Base-by-base conservation (phyloP, 2,113 vertebrate genomes). In the Gadus macrocephalus region DNA sequence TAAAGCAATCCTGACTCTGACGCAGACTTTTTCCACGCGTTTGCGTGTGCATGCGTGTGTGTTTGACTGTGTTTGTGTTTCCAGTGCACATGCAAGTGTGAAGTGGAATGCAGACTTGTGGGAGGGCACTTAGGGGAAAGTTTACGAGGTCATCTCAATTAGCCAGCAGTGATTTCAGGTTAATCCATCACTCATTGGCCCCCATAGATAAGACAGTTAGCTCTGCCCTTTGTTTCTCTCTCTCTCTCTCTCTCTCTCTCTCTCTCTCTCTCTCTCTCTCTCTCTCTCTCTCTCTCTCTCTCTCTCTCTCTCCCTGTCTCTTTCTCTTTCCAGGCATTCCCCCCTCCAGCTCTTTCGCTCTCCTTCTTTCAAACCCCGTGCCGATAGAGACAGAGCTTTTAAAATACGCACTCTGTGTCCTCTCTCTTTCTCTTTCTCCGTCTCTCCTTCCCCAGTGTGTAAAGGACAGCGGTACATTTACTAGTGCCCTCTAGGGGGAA, bases 161-260 rank as follows among this genome's bases (percentile, higher is more conserved):
- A 87, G 78, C 85, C 78, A 74, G 82, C 78, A 80, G 74, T 89
- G 83, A 87, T 79, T 76, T 73, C 38, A 53, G 82, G 86, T 88
- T 88, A 90, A 90, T 91, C 87, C 80, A 81, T 87, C 88, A 90
- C 86, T 87, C 85, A 87, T 84, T 89, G 87, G 82, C 77, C 86
- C 76, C 69, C 68, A 77, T 73, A 78, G 89, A 89, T 86, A 86
- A 87, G 69, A 76, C 76, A 25, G 63, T 62, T 53, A 69, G 82
- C 42, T 49, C 42, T 49, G 42, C 6, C 42, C 42, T 49, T 49
- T 49, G 17, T 80, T 75, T 83, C 75, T 69, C 81, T 73, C n/a
- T 53, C 19, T 8, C 15, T 15, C 15, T 9, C 20, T 62, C 60
- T 62, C 60, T 8, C 5, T 62, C 20, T 1, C 20, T 62, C 5